Conservation (phyloP, 2,113 vertebrate species). For the Anoura caudifer region DNA sequence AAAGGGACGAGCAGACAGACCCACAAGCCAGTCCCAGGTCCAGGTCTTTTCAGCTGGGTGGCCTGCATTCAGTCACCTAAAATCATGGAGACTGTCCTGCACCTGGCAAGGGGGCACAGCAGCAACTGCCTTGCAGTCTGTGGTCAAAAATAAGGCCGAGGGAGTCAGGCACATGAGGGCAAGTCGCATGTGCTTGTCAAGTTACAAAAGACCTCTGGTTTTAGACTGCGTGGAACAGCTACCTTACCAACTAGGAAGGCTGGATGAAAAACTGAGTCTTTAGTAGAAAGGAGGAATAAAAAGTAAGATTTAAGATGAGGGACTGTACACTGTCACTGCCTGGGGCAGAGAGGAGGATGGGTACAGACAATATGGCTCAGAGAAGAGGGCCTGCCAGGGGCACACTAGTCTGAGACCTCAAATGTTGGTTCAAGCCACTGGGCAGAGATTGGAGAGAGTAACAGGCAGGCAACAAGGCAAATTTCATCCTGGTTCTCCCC, state of each 20-base stretch:
- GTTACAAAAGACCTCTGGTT: background rate
- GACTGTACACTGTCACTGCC: background rate
- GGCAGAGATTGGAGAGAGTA: background rate
- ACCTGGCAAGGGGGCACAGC: background rate
- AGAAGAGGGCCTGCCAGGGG: background rate
- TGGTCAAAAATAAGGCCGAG: background rate
- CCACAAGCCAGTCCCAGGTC: background rate
- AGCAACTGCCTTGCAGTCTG: background rate
- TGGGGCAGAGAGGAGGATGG: background rate
- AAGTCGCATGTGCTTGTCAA: rapidly evolving
- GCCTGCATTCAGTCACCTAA: background rate
- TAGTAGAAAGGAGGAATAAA: background rate
- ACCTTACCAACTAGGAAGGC: background rate
- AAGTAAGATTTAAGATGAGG: background rate
- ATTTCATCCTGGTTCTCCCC: background rate
- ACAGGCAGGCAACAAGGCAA: background rate
- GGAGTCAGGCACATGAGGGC: background rate
- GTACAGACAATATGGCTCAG: rapidly evolving
- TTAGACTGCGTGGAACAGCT: background rate
- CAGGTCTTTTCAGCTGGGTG: background rate
- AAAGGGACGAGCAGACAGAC: rapidly evolving
- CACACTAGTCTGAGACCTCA: background rate
- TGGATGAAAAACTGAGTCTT: background rate
- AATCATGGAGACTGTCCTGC: background rate
- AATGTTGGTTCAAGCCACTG: rapidly evolving